These are phyloP conservation scores for Dexiosoma caninum DNA, from an alignment of 2,888 invertebrate species.

Conservation along the genomic window DNA sequence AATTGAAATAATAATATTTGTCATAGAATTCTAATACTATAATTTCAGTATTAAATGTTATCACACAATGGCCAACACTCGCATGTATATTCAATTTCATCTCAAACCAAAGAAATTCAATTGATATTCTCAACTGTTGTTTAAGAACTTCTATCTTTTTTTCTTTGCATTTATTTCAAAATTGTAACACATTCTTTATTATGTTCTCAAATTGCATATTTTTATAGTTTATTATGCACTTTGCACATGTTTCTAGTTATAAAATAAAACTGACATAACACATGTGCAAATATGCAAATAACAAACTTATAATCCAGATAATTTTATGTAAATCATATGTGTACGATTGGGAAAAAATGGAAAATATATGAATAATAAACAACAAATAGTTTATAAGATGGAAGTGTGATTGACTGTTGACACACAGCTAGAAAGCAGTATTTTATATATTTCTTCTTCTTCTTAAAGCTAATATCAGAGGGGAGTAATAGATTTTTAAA, in stretches of 20 bases:
- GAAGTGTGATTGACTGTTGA: background rate
- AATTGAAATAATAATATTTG: too few relatives aligned
- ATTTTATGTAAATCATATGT: conserved; percentile 29
- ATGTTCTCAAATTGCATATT: background rate
- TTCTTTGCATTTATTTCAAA: too few relatives aligned
- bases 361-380: background rate
- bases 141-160: too few relatives aligned
- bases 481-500: too few relatives aligned
- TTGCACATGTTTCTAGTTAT: background rate
- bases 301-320: conserved; percentile 10
- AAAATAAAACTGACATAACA: background rate
- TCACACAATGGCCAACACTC: too few relatives aligned
- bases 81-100: too few relatives aligned
- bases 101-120: too few relatives aligned
- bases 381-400: background rate
- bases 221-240: background rate
- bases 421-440: background rate
- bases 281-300: conserved; percentile 22
- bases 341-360: background rate
- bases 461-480: too few relatives aligned
- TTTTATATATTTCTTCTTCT: too few relatives aligned
- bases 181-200: background rate
- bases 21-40: too few relatives aligned
- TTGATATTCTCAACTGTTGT: too few relatives aligned
- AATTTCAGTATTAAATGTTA: too few relatives aligned